Percentiles rank a stretch among this genome's conserved stretches.
Conservation (phyloP, 2,113 vertebrate species). For the Bothrops jararaca region DNA sequence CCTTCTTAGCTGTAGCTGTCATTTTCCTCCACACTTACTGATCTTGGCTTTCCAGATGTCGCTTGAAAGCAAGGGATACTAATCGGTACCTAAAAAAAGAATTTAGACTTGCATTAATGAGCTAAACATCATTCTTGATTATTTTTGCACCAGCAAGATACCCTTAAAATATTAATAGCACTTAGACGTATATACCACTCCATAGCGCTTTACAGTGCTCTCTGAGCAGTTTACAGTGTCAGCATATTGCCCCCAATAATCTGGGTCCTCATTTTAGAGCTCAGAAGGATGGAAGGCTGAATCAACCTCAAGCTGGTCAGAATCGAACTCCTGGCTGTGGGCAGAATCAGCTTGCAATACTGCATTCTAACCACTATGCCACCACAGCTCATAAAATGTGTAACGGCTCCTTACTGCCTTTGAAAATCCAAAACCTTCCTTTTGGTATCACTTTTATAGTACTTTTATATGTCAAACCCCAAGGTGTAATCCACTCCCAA, state of each 20-base stretch:
- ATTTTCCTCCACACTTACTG: slow-evolving; percentile 48
- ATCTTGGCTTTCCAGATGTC: slow-evolving; percentile 48
- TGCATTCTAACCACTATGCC: not conserved
- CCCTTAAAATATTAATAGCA: not conserved
- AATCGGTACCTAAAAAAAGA: slow-evolving; percentile 31
- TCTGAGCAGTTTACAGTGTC: not conserved
- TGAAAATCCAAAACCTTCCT: not conserved
- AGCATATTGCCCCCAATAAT: not conserved
- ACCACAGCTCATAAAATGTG: not conserved
- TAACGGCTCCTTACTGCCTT: not conserved
- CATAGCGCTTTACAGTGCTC: not conserved
- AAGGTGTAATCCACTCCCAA: not conserved
- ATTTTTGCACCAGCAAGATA: not conserved
- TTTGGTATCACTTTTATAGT: not conserved
- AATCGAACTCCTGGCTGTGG: not conserved
- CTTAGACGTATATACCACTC: not conserved
- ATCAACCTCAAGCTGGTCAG: not conserved
- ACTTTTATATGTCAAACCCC: not conserved
- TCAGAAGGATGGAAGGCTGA: not conserved
- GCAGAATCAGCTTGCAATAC: not conserved
- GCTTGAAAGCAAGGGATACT: slow-evolving; percentile 42
- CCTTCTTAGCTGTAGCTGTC: not conserved
- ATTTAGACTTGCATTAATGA: not conserved
- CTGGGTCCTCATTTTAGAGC: not conserved
- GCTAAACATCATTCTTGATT: not conserved